Evolutionary conservation across 2,888 invertebrate genomes (phyloP), one percentile per base, ranked within the genome.

Genomic region (Heliothis peltigera): DNA sequence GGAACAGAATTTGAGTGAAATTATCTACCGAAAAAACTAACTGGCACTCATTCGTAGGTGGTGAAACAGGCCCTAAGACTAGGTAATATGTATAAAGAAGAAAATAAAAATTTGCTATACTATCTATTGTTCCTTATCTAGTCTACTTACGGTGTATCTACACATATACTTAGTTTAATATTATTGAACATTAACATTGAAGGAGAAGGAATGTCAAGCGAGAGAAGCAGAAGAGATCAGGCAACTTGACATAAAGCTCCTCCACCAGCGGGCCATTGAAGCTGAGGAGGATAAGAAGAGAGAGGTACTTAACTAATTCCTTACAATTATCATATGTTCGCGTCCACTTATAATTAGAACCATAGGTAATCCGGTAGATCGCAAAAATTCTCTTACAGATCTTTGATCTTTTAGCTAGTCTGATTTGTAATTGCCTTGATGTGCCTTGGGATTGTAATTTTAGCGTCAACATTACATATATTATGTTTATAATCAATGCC

Each of bases 221-320:
- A 92, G 96, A 84, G 96, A 95, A 76, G 94, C 92, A 0, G 92
- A 96, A 85, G 96, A 96, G 83, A 95, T 96, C 63, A 89, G 96
- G 54, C 91, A 96, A 80, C 86, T 96, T 71, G 96, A 96, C 82
- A 95, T 95, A 85, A 96, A 96, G 70, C 91, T 96, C 32, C 90
- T 96, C 19, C 96, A 96, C 70, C 96, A 96, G 84, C 90, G 96
- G 56, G 96, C 96, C 51, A 96, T 96, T 42, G 96, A 96, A 83
- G 96, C 96, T 22, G 94, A 96, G 60, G 93, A 92, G 35, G 94
- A 94, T 73, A 91, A 93, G 56, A 96, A 95, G 79, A 87, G 96
- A 82, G 96, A 96, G 89, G 95, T 95, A 32, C 5, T n/a, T n/a
- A 82, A 87, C 46, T 42, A 28, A 12, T 12, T 0, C 21, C 55